Conservation (phyloP, 64 coral and sea anemone species). For the Pocillopora damicornis region DNA sequence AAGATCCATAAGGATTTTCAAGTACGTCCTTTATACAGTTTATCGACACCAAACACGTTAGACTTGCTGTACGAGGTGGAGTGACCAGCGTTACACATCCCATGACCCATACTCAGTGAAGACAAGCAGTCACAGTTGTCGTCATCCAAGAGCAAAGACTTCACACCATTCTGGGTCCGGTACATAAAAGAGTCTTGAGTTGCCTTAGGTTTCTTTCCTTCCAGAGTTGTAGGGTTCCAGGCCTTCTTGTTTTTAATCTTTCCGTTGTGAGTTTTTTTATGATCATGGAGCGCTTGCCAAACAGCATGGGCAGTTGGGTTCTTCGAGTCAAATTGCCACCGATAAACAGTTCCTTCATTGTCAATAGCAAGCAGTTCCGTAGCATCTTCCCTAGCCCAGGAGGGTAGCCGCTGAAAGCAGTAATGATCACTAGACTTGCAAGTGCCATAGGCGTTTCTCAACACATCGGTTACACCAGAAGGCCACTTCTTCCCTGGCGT, state of each 20-base stretch:
- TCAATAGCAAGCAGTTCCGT: conserved; percentile 66
- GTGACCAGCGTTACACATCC: conserved; percentile 51
- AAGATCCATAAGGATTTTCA: conserved; percentile 23
- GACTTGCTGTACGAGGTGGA: conserved; percentile 4
- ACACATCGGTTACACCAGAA: conserved; percentile 41
- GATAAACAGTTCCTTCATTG: conserved; percentile 54
- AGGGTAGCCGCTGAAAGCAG: conserved; percentile 61
- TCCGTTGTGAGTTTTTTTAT: conserved; percentile 15
- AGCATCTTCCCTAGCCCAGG: conserved; percentile 50
- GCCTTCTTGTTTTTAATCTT: conserved; percentile 17
- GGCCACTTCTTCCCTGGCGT: conserved; percentile 43
- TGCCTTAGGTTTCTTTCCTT: conserved; percentile 45
- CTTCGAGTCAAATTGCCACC: conserved; percentile 62
- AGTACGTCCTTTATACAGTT: conserved; percentile 30
- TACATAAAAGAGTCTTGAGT: conserved; percentile 78
- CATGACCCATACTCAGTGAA: conserved; percentile 69
- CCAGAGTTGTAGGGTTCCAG: conserved; percentile 30
- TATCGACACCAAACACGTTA: conserved; percentile 61
- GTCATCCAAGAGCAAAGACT: conserved; percentile 69
- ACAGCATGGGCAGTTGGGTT: conserved; percentile 74
- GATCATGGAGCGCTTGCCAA: conserved; percentile 56
- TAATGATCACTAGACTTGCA: conserved; percentile 38
- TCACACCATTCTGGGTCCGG: conserved; percentile 62
- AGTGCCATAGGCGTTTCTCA: conserved; percentile 58
- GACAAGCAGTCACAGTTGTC: conserved; percentile 74